Conservation (phyloP, 2,888 invertebrate genomes). For the Amphipoea lucens region DNA sequence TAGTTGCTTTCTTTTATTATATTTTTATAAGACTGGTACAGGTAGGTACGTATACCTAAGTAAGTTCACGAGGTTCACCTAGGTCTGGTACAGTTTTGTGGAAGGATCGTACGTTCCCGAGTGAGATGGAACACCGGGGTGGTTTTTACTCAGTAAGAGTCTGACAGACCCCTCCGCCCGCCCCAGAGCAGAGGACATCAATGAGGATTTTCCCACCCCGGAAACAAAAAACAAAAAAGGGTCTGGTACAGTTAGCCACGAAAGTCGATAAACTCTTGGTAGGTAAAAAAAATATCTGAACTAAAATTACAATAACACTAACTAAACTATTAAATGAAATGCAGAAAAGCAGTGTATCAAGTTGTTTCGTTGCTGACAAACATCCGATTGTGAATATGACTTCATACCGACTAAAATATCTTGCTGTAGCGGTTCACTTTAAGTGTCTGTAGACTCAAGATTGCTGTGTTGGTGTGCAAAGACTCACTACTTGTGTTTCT, state of each 20-base stretch:
- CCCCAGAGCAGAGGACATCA: no score
- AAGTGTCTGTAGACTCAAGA: conserved; percentile 5
- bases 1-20: conserved; percentile 29
- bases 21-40: background rate
- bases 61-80: background rate
- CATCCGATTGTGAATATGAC: background rate
- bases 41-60: background rate
- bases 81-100: background rate
- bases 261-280: background rate
- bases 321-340: background rate
- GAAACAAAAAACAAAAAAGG: no score
- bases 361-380: background rate
- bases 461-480: conserved; percentile 84
- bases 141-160: no score
- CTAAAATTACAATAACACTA: background rate
- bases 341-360: background rate
- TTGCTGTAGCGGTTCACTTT: background rate
- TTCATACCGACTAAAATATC: background rate
- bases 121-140: no score
- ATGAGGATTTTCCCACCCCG: no score
- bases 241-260: background rate
- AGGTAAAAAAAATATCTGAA: background rate
- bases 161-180: no score
- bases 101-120: no score
- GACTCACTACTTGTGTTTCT: conserved; percentile 82